Base-by-base conservation (phyloP, 2,888 invertebrate species). In the Scaptomyza flava region DNA sequence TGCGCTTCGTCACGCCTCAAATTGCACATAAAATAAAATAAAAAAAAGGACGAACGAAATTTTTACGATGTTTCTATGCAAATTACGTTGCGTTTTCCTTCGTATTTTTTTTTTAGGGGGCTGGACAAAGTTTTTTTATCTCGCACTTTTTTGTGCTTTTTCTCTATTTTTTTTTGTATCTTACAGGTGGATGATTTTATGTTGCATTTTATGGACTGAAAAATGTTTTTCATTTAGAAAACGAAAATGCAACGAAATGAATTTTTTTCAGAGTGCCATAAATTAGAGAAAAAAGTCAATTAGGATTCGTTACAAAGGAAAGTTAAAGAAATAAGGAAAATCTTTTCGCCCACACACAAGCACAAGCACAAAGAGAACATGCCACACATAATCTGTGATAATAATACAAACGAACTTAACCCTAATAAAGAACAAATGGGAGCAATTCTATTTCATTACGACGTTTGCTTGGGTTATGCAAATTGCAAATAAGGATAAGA, bases 361-460 rank as follows among this genome's bases (percentile, higher is more conserved):
- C 3, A 43, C 5, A 45, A 3, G 8, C 0, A 27, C 27, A 59
- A 11, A 17, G 45, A 72, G 52, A 61, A 59, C 64, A 64, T 64
- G 68, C 71, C 72, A 75, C 74, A 66, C 68, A 79, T 79, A 79
- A 79, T 68, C 79, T 79, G 79, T 74, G 79, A 77, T 79, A 71
- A 74, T 68, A 73, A 70, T 47, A 9, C 36, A n/a, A 68, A 54
- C 69, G 54, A 79, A 63, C 61, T 67, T 67, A 71, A 76, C 81
- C 78, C 80, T 79, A 83, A 87, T 87, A 89, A 87, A 83, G 81
- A 79, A 85, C 75, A 87, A 80, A 85, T 86, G 79, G 79, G 81
- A 85, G 80, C 87, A 85, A 84, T 88, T 89, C 77, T 80, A 81
- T 87, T 88, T 76, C 76, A 81, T 81, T 84, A 82, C 38, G 77